Evolutionary conservation across 2,797 vertebrate genomes (phyloP).

Genomic region (Muraenolepis orangiensis): DNA sequence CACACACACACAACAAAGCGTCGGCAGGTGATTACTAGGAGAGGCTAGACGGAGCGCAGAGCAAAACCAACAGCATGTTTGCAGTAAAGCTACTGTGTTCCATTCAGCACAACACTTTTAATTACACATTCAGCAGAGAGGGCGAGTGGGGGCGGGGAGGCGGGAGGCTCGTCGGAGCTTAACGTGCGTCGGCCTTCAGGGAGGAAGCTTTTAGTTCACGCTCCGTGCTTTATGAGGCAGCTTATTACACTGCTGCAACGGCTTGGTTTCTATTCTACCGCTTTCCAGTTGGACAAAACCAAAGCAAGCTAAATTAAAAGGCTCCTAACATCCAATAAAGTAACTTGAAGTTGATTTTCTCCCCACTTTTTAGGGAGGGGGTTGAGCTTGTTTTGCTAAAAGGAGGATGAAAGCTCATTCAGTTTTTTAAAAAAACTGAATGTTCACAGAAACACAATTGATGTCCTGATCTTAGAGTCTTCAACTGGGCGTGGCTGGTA

Average conservation of each 20-base stretch:
- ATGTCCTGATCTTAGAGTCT: background rate
- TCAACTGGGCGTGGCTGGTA: background rate
- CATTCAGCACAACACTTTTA: conserved; percentile 26
- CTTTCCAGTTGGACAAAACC: background rate
- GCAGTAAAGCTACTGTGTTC: conserved; percentile 15
- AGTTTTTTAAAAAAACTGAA: background rate
- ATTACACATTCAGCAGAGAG: conserved; percentile 31
- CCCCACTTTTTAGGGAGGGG: background rate
- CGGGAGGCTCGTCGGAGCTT: conserved; percentile 28
- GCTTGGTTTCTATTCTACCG: background rate
- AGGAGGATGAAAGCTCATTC: no score
- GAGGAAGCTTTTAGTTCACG: conserved; percentile 6
- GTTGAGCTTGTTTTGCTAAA: background rate
- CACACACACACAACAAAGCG: background rate
- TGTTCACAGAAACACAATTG: background rate
- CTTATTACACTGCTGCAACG: conserved; percentile 29
- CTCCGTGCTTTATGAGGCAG: conserved; percentile 8
- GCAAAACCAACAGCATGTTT: background rate
- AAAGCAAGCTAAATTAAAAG: background rate
- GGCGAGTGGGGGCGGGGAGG: conserved; percentile 28
- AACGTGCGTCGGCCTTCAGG: conserved; percentile 11
- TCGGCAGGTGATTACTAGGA: background rate
- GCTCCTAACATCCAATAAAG: background rate
- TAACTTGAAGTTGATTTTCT: background rate
- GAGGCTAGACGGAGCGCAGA: background rate